Evolutionary conservation across 2,797 vertebrate genomes (phyloP), one percentile per base, ranked within the genome.

Genomic region (Enteromius mattozi): DNA sequence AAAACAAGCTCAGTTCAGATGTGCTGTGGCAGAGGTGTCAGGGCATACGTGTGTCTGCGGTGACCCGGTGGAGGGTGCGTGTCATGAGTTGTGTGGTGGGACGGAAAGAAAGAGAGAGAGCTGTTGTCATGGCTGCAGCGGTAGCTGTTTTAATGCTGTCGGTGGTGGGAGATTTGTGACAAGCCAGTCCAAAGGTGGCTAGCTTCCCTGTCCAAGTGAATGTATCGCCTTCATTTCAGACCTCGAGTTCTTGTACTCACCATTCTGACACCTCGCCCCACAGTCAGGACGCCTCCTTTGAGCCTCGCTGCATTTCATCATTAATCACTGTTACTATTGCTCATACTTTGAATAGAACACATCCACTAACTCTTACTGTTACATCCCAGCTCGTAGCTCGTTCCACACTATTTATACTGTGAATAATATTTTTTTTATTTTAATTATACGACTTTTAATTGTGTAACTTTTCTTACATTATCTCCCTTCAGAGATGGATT

Each of bases 131-230:
- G 49, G 9, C 3, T 49, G 59, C 37, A 27, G 66, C 10, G 13
- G 37, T 78, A 70, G 63, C 40, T 86, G 66, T 51, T 82, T 82
- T 82, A 80, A 75, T 65, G 42, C 56, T 63, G 70, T 63, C 12
- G 21, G 56, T 78, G 75, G 6, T 81, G 61, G 66, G 70, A 82
- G 80, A 77, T 85, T 88, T 81, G 54, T 81, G 65, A 33, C 84
- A 81, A 54, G 47, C 61, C 72, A 37, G 47, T 47, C 45, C 65
- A 65, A 76, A 81, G 80, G 68, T 85, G 42, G 61, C 82, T 71
- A 69, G 35, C 61, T 71, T 69, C 45, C n/a, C 70, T 42, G 65
- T 82, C 80, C 63, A n/a, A 78, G 16, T 76, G 59, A 82, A 86
- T 83, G 10, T 47, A 54, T 79, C 78, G 40, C 75, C 37, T 81